Base-by-base conservation (phyloP, 2,888 invertebrate species). In the Lycaena phlaeas region DNA sequence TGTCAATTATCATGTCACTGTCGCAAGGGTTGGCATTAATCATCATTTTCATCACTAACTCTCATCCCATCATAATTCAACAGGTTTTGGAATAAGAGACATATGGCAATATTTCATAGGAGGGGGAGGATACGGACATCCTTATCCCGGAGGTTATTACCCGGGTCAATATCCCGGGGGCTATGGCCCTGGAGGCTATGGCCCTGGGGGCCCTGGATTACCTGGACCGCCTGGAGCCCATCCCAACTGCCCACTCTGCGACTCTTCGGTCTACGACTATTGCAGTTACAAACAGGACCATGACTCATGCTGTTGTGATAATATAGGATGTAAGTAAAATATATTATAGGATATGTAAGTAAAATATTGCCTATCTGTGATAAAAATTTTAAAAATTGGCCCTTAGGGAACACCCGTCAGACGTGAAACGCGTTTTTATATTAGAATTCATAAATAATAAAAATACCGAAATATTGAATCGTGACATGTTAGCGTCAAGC, bases 221-320 rank as follows among this genome's bases (percentile, higher is more conserved):
- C 59, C 64, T 0, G 82, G 82, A 1, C 81, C 82, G 0, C 81
- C 82, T 0, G 84, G 84, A 0, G 84, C 79, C 1, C 84, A 84
- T 28, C 63, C 77, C 0, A 84, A 85, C n/a, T 93, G 93, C 53
- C 93, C 93, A 0, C 64, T 90, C 17, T 93, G 93, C 56, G 93
- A 93, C 61, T 89, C 90, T 0, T 92, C 92, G 0, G 92, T 93
- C 3, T 92, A 89, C 66, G 87, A 89, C 52, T 93, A 93, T 66
- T 93, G 93, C 61, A 89, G 88, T 0, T 87, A 91, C 44, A 93
- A 92, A 69, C 79, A 92, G 42, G 81, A 89, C 3, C 92, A 93
- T 56, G 93, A 93, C 59, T 87, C 91, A 0, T 93, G 93, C 61
- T 93, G 93, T 61, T 93, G 93, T 53, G 86, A 87, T 50, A 76